Percentiles rank a stretch among this genome's conserved stretches.
Conservation (phyloP, 2,888 invertebrate genomes). For the Xanthorhoe designata region DNA sequence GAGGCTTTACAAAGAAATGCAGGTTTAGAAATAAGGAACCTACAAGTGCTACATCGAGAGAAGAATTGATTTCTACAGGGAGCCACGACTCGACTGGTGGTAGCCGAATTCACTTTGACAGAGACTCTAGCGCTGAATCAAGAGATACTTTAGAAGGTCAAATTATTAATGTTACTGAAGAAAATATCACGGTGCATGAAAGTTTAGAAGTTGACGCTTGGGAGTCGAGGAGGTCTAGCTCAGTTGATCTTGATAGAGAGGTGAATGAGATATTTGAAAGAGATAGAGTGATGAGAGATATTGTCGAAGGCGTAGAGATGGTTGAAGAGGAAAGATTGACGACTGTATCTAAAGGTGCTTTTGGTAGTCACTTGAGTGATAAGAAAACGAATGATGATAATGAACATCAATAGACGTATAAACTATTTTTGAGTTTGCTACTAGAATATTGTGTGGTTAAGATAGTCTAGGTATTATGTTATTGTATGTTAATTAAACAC, state of each 20-base stretch:
- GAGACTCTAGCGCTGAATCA: conserved; percentile 61
- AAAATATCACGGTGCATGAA: conserved; percentile 67
- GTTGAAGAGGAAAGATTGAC: conserved; percentile 49
- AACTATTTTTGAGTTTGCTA: neutral
- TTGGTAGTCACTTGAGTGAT: conserved; percentile 60
- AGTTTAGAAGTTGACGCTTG: conserved; percentile 54
- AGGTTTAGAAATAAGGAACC: conserved; percentile 57
- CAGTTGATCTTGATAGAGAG: conserved; percentile 73
- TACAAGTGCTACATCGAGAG: conserved; percentile 50
- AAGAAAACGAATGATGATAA: neutral
- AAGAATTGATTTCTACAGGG: conserved; percentile 55
- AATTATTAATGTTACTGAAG: conserved; percentile 68
- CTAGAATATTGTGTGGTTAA: neutral
- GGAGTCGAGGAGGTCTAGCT: conserved; percentile 72
- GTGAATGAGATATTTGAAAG: conserved; percentile 74
- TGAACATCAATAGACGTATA: neutral
- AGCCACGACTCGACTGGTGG: conserved; percentile 51
- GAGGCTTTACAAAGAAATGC: conserved; percentile 88
- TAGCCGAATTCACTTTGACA: conserved; percentile 54
- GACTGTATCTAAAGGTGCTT: conserved; percentile 59
- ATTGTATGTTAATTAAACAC: neutral
- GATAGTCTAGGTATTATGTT: neutral
- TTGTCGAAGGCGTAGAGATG: conserved; percentile 48
- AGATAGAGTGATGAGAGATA: conserved; percentile 56
- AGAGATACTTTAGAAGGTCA: conserved; percentile 67